phyloP scores from a whole-genome alignment of 2,113 vertebrate genomes.

The Dinomys branickii region DNA sequence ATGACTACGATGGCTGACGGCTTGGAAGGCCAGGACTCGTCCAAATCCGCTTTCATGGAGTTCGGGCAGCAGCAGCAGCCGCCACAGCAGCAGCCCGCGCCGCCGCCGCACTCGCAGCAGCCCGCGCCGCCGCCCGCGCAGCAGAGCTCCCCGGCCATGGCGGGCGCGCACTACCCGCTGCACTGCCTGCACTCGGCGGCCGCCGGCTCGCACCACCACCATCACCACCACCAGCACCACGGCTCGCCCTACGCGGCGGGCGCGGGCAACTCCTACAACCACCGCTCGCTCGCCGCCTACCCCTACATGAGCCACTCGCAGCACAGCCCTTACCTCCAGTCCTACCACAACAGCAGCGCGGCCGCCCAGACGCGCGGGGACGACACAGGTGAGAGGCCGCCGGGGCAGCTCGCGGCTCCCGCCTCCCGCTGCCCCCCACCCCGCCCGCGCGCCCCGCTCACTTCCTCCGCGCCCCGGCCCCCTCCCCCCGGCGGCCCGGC shows the following conservation, averaged over 20 bases:
- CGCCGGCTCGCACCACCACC: slow-evolving; percentile 87
- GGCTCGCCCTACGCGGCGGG: slow-evolving; percentile 94
- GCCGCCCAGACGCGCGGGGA: slow-evolving; percentile 95
- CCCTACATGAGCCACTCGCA: slow-evolving; percentile 98
- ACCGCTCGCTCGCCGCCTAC: slow-evolving; percentile 93
- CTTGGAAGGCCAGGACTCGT: slow-evolving; percentile 99
- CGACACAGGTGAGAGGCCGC: slow-evolving; percentile 95
- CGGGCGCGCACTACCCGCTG: slow-evolving; percentile 94
- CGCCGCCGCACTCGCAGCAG: slow-evolving; percentile 84
- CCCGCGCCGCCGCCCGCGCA: slow-evolving; percentile 91
- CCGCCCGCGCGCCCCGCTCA: slow-evolving; percentile 61
- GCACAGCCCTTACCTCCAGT: slow-evolving; percentile 98
- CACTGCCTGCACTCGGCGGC: slow-evolving; percentile 93
- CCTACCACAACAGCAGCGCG: slow-evolving; percentile 94
- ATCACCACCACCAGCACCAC: slow-evolving; percentile 97
- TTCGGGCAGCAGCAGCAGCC: slow-evolving; percentile 97
- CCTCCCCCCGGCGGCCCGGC: slow-evolving; percentile 37
- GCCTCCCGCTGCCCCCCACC: slow-evolving; percentile 65
- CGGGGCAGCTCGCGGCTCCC: slow-evolving; percentile 66
- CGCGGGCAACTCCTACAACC: slow-evolving; percentile 95
- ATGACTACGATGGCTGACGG: slow-evolving; percentile 99
- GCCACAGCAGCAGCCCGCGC: slow-evolving; percentile 91
- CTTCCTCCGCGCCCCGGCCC: slow-evolving; percentile 61
- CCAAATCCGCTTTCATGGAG: slow-evolving; percentile 99
- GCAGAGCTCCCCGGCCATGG: slow-evolving; percentile 94